These are phyloP conservation scores for Epinephelus fuscoguttatus DNA, from an alignment of 2,113 vertebrate species.

Conservation along the genomic window DNA sequence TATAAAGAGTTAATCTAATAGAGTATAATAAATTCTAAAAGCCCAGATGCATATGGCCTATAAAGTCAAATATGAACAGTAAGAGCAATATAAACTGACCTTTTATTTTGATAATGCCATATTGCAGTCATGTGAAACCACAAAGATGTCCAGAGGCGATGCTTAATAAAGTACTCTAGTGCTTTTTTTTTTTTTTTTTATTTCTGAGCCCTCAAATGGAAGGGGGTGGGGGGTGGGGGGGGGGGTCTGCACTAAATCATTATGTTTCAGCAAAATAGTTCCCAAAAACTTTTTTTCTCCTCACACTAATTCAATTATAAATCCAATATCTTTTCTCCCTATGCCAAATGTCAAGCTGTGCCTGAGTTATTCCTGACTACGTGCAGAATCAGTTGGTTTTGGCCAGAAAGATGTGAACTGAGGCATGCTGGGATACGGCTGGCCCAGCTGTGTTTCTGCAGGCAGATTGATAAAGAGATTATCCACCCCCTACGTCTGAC, in stretches of 20 bases:
- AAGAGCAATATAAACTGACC: not conserved
- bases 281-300: slow-evolving; percentile 55
- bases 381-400: slow-evolving; percentile 78
- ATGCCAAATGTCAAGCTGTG: slow-evolving; percentile 81
- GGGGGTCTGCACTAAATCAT: slow-evolving; percentile 31
- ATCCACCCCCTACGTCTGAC: slow-evolving; percentile 48
- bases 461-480: slow-evolving; percentile 71
- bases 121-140: slow-evolving; percentile 33
- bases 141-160: slow-evolving; percentile 20
- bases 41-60: not conserved
- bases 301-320: slow-evolving; percentile 81
- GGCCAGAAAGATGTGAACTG: slow-evolving; percentile 65
- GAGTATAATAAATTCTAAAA: not conserved
- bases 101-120: slow-evolving; percentile 16
- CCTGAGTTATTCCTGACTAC: slow-evolving; percentile 72
- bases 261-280: slow-evolving; percentile 65
- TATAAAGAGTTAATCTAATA: not conserved
- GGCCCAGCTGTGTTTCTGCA: slow-evolving; percentile 62
- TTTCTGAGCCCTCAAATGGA: slow-evolving; percentile 32
- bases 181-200: not conserved
- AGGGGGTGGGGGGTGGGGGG: not conserved
- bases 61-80: slow-evolving; percentile 1
- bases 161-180: slow-evolving; percentile 7
- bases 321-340: slow-evolving; percentile 80
- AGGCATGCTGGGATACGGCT: slow-evolving; percentile 65